Evolutionary conservation across 2,888 invertebrate species (phyloP), one percentile per base, ranked within the genome.

Genomic region (Andrena trimmerana): DNA sequence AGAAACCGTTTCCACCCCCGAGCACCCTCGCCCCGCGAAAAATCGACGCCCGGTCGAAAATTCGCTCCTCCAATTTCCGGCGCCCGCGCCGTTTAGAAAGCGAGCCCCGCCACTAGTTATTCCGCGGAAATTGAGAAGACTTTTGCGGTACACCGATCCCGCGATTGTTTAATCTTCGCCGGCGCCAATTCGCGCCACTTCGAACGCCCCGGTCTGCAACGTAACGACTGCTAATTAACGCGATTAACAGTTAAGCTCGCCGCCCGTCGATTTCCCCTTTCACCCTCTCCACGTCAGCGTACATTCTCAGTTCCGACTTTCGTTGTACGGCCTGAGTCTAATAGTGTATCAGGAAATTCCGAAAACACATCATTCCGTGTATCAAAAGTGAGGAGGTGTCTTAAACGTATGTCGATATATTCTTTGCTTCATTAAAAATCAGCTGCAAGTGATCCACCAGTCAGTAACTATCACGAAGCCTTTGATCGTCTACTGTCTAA

Each of bases 31-130:
- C 50, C 24, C 60, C 73, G 48, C 68, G 73, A 72, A 76, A 42
- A 84, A 84, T 81, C 81, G 81, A 81, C 52, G 48, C 52, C 59
- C 59, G 65, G 72, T 70, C 62, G 77, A 78, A 70, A 85, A 66
- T 82, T 75, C 72, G 72, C 57, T 76, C 66, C 74, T 68, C 74
- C 79, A 79, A 86, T 86, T 85, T 81, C 79, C 85, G 81, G 69
- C 24, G 50, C 33, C 63, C 69, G 69, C 68, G 67, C 63, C 36
- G 69, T 20, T 27, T 52, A 75, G 62, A 70, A 74, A 81, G 69
- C 74, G 71, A 74, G 50, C 67, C 71, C 31, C 31, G 27, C 42
- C 57, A 24, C 27, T 66, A 68, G 73, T 66, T 66, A 57, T n/a
- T 60, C 6, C 60, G n/a, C 62, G 79, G 72, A 81, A 82, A 82